Percentiles rank a stretch among this genome's conserved stretches.
Conservation (phyloP, 2,888 invertebrate species). For the Hydropsyche betteni region DNA sequence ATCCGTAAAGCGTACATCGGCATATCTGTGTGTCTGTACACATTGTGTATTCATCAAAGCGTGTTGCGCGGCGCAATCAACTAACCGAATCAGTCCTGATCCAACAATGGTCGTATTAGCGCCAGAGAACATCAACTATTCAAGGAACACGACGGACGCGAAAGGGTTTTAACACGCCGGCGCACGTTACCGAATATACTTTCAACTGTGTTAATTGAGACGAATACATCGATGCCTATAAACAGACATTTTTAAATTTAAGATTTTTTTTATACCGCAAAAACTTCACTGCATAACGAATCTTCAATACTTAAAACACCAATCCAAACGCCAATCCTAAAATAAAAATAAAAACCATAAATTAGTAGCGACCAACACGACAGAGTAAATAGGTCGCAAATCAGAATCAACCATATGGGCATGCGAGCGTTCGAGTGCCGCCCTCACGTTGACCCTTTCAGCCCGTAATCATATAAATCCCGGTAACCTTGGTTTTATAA, state of each 20-base stretch:
- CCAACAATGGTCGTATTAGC: slow-evolving; percentile 49
- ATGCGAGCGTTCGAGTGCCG: too few relatives aligned
- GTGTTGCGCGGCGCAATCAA: slow-evolving; percentile 47
- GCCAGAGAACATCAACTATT: slow-evolving; percentile 41
- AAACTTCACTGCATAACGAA: too few relatives aligned
- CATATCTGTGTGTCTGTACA: slow-evolving; percentile 10
- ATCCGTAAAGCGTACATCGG: neutral
- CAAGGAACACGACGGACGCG: slow-evolving; percentile 36
- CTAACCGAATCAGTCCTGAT: slow-evolving; percentile 51
- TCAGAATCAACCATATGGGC: slow-evolving; percentile 41
- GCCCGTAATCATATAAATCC: slow-evolving; percentile 52
- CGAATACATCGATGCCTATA: too few relatives aligned
- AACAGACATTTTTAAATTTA: too few relatives aligned
- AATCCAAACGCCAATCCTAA: too few relatives aligned
- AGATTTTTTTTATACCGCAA: too few relatives aligned
- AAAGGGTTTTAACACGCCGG: slow-evolving; percentile 13
- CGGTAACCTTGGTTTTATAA: slow-evolving; percentile 51
- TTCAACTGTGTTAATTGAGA: too few relatives aligned
- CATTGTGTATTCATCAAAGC: slow-evolving; percentile 44
- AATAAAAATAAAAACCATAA: slow-evolving; percentile 19
- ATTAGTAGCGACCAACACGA: slow-evolving; percentile 15
- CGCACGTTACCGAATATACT: neutral
- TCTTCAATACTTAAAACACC: too few relatives aligned
- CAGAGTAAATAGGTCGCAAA: slow-evolving; percentile 48
- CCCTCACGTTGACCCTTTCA: slow-evolving; percentile 40